Evolutionary conservation across 2,888 invertebrate species (phyloP).

Genomic region (Gastracanthus pulcherrimus): DNA sequence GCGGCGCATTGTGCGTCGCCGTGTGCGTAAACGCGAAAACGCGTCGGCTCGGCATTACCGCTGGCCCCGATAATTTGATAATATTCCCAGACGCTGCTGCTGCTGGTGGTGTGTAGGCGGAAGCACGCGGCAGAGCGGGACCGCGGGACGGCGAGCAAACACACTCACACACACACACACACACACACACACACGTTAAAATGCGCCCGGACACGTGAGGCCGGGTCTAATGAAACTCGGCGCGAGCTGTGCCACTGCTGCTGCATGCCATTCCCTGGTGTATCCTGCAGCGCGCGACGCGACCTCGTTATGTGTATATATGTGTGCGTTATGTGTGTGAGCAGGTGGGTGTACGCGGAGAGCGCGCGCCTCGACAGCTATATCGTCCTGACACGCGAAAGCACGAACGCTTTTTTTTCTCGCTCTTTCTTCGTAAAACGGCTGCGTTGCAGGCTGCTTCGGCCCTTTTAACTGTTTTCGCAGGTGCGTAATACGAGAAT

Average conservation of each 20-base stretch:
- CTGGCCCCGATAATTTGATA: conserved; percentile 62
- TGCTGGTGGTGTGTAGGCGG: neutral
- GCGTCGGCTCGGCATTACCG: conserved; percentile 28
- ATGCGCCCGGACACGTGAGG: conserved; percentile 55
- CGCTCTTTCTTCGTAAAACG: too few species aligned
- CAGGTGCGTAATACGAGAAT: too few species aligned
- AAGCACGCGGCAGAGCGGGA: neutral
- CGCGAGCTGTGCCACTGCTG: conserved; percentile 12
- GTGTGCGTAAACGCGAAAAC: conserved; percentile 20
- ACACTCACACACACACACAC: too few species aligned
- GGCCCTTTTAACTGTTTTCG: too few species aligned
- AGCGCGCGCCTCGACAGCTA: too few species aligned
- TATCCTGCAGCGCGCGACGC: neutral
- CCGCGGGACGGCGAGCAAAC: too few species aligned
- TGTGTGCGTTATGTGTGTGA: neutral
- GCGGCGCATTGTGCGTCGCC: neutral
- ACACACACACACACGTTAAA: conserved; percentile 48
- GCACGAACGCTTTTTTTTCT: too few species aligned
- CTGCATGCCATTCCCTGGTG: too few species aligned
- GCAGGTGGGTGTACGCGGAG: too few species aligned
- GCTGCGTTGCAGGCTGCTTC: too few species aligned
- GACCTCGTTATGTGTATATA: conserved; percentile 7
- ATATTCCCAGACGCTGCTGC: conserved; percentile 57
- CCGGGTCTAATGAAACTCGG: conserved; percentile 59
- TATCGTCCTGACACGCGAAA: too few species aligned